Conservation (phyloP, 2,888 invertebrate species). For the Lithodes maja region DNA sequence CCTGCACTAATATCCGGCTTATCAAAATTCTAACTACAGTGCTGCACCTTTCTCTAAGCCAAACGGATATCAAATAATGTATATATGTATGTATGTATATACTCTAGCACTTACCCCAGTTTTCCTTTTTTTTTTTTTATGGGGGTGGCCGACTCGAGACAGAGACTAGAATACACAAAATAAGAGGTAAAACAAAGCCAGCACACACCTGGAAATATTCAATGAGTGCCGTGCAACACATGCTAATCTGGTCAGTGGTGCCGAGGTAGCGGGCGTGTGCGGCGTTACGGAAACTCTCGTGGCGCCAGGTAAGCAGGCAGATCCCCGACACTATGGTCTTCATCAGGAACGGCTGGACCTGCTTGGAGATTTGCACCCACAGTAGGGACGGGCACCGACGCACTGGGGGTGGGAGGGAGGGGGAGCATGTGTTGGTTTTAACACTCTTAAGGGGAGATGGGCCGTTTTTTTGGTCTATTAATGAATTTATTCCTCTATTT, state of each 20-base stretch:
- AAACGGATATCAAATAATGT: too few species aligned
- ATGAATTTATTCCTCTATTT: too few species aligned
- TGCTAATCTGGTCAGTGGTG: slow-evolving; percentile 72
- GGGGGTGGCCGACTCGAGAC: too few species aligned
- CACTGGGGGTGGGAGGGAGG: slow-evolving; percentile 76
- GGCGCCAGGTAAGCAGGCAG: slow-evolving; percentile 81
- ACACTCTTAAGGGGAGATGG: background rate
- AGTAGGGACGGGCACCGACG: slow-evolving; percentile 83
- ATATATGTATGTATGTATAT: too few species aligned
- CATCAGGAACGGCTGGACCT: slow-evolving; percentile 82
- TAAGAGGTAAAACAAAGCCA: too few species aligned
- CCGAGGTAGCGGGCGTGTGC: slow-evolving; percentile 80
- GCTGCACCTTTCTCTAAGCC: too few species aligned
- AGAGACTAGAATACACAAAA: too few species aligned
- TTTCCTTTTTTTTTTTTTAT: too few species aligned
- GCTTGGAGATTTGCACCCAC: slow-evolving; percentile 82
- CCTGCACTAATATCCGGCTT: too few species aligned
- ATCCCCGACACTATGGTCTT: slow-evolving; percentile 79
- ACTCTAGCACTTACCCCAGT: too few species aligned
- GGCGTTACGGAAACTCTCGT: slow-evolving; percentile 79
- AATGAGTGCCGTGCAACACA: slow-evolving; percentile 77
- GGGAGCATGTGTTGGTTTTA: background rate
- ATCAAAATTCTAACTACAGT: too few species aligned
- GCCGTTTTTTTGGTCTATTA: too few species aligned
- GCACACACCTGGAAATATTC: slow-evolving; percentile 81